Conservation (phyloP, 2,888 invertebrate genomes). For the Stenodema calcarata region DNA sequence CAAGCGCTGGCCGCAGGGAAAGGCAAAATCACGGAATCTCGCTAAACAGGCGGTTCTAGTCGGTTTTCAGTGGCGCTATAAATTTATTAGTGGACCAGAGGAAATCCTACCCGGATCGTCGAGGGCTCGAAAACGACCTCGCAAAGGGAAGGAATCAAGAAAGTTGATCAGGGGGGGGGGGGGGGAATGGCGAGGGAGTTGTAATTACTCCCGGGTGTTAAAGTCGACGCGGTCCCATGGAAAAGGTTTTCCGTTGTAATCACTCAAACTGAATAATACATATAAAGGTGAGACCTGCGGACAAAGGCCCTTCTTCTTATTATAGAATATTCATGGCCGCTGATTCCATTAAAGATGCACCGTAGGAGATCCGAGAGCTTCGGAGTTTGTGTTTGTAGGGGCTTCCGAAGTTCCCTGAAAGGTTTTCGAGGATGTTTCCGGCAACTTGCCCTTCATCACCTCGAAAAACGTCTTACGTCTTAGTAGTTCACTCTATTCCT, state of each 20-base stretch:
- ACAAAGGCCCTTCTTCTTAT: constrained; percentile 32
- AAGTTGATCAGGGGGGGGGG: constrained; percentile 7
- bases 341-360: constrained; percentile 51
- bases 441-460: not conserved
- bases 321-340: constrained; percentile 49
- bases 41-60: not conserved
- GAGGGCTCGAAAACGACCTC: not conserved
- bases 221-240: not conserved
- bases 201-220: constrained; percentile 34
- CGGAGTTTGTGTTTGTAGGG: not conserved
- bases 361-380: constrained; percentile 18
- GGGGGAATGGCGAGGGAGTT: not conserved
- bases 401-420: not conserved
- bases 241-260: constrained; percentile 37
- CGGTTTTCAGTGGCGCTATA: not conserved
- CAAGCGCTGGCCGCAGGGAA: no score
- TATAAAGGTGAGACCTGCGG: constrained; percentile 28
- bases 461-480: not conserved
- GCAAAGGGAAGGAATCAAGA: constrained; percentile 15
- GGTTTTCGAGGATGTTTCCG: not conserved
- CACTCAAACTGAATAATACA: constrained; percentile 36
- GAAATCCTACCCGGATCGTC: not conserved
- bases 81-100: not conserved
- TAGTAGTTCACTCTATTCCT: not conserved
- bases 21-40: no score